phyloP scores from a whole-genome alignment of 2,888 invertebrate species.

The Rhamphomyia laevipes region DNA sequence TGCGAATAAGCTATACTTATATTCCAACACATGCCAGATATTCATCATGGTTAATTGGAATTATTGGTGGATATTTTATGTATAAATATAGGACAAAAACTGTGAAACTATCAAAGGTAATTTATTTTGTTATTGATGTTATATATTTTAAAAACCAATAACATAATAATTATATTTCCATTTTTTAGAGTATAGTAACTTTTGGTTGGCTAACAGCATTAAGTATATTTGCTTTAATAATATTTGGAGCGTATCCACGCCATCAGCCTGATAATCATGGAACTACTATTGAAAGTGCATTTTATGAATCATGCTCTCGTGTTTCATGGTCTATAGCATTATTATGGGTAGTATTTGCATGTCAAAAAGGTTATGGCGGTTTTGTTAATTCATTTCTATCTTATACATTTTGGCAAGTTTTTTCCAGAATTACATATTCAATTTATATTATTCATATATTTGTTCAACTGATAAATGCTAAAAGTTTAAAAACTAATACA shows the following conservation, averaged over 20 bases:
- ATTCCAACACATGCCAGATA: conserved; percentile 35
- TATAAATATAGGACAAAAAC: conserved; percentile 28
- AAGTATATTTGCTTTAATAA: conserved; percentile 25
- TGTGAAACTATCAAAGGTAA: conserved; percentile 25
- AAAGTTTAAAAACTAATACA: conserved; percentile 27
- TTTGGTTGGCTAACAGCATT: conserved; percentile 30
- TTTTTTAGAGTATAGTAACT: conserved; percentile 20
- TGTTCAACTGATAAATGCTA: conserved; percentile 29
- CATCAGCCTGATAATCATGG: conserved; percentile 24
- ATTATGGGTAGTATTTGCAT: conserved; percentile 36
- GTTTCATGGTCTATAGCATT: conserved; percentile 30
- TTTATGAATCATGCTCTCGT: conserved; percentile 31
- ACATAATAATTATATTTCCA: too few species aligned
- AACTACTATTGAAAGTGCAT: conserved; percentile 29
- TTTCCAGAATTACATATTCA: conserved; percentile 31
- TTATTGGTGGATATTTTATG: conserved; percentile 33
- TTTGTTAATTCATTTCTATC: conserved; percentile 32
- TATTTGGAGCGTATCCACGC: conserved; percentile 33
- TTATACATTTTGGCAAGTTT: conserved; percentile 31
- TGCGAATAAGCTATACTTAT: conserved; percentile 30
- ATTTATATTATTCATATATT: conserved; percentile 35
- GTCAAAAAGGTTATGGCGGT: conserved; percentile 34
- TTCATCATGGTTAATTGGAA: conserved; percentile 36
- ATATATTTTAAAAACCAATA: too few species aligned
- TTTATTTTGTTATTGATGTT: too few species aligned